These are phyloP conservation scores for Stenoptilia bipunctidactyla DNA, from an alignment of 2,888 invertebrate species.

Conservation along the genomic window DNA sequence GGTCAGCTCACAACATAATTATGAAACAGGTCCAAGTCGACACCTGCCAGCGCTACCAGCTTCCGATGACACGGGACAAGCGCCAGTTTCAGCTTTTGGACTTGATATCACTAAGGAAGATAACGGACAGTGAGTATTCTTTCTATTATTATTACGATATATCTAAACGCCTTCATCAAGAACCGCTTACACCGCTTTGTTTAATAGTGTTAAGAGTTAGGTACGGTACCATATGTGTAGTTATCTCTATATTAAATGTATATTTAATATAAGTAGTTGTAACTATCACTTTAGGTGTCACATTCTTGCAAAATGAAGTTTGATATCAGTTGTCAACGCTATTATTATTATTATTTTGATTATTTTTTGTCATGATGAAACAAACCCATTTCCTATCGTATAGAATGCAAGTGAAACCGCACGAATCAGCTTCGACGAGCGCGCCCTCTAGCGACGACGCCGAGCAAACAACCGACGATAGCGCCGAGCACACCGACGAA, in stretches of 20 bases:
- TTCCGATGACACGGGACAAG: constrained; percentile 79
- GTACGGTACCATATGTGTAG: no score
- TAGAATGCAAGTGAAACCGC: constrained; percentile 79
- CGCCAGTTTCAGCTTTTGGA: constrained; percentile 82
- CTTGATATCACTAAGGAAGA: constrained; percentile 87
- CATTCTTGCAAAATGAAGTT: no score
- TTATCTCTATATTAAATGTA: no score
- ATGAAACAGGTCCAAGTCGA: constrained; percentile 61
- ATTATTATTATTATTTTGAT: no score
- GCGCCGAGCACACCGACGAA: constrained; percentile 51
- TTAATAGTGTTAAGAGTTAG: no score
- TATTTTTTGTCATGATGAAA: no score
- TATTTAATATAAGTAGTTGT: no score
- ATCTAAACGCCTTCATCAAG: no score
- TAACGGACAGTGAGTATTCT: constrained; percentile 76
- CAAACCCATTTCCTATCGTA: no score
- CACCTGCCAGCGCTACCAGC: constrained; percentile 82
- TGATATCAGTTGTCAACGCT: no score
- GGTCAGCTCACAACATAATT: not conserved
- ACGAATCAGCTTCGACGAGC: constrained; percentile 78
- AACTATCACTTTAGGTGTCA: no score
- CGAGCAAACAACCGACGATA: constrained; percentile 76
- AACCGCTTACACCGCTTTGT: no score
- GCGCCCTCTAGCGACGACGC: constrained; percentile 81
- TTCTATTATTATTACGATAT: constrained; percentile 4